Base-by-base conservation (phyloP, 2,113 vertebrate genomes). In the Collichthys lucidus region DNA sequence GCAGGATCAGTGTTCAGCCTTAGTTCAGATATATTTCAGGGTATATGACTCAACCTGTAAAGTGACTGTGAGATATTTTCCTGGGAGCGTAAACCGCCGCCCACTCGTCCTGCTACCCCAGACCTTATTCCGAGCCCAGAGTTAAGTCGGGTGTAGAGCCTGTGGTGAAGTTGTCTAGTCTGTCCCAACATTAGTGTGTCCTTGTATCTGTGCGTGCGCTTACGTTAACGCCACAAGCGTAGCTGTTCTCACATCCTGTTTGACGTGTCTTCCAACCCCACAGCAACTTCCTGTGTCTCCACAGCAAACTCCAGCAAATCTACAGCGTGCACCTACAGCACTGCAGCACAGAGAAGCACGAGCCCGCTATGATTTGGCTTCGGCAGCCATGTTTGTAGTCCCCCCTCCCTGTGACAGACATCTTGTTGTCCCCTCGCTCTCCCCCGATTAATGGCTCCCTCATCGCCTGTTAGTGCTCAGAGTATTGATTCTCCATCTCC, bases 171-270 rank as follows among this genome's bases (percentile, higher is more conserved):
- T 57, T 77, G 31, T 74, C 14, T 77, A 46, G 49, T 84, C 78
- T 66, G 26, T 63, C 70, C 50, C 56, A 75, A 68, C 29, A 24
- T 50, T 20, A 64, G 50, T 47, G 68, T 69, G 65, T 77, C 77
- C 14, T 24, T 75, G 44, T 57, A 9, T 63, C 20, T 75, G 56
- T 68, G 5, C 24, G 17, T 22, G 20, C 20, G 55, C 56, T 68
- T 22, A 29, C 29, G 15, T 65, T 62, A 73, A 81, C 52, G 73
- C 67, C 80, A 77, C 77, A 57, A 40, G 86, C 84, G 47, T 77
- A 60, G 74, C 84, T 91, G 74, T 91, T 93, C 85, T 94, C 88
- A 92, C 92, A 90, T 95, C 94, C 94, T 95, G 92, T 94, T 93
- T 88, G 76, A 77, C 85, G 72, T 80, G 76, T 93, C 90, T 92